These are phyloP conservation scores for Cydia strobilella DNA, from an alignment of 1,140 invertebrate genomes.

Conservation along the genomic window DNA sequence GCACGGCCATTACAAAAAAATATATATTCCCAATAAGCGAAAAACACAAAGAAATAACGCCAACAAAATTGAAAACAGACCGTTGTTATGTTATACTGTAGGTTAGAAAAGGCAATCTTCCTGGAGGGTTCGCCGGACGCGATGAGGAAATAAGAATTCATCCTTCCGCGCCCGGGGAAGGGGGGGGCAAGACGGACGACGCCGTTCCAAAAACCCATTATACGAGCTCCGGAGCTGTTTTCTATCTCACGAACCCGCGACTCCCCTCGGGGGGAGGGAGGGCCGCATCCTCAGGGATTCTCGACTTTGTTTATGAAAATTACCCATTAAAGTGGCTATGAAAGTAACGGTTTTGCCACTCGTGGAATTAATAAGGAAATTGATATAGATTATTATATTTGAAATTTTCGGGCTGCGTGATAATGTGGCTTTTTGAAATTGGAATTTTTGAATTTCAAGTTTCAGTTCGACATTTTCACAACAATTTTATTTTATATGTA, in stretches of 20 bases:
- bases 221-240: constrained; percentile 79
- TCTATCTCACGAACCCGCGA: constrained; percentile 77
- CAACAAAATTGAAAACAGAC: constrained; percentile 78
- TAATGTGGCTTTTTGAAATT: neutral
- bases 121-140: constrained; percentile 75
- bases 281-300: constrained; percentile 58
- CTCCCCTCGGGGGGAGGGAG: constrained; percentile 42
- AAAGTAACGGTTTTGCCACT: constrained; percentile 77
- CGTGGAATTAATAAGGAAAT: constrained; percentile 78
- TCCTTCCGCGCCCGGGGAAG: constrained; percentile 70
- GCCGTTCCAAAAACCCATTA: constrained; percentile 81
- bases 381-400: constrained; percentile 69
- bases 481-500: no score
- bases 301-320: constrained; percentile 79
- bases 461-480: neutral
- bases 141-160: constrained; percentile 81
- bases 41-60: constrained; percentile 59
- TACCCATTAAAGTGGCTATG: constrained; percentile 79
- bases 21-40: constrained; percentile 44
- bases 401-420: constrained; percentile 25
- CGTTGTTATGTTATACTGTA: constrained; percentile 78
- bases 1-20: constrained; percentile 28
- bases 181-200: constrained; percentile 78
- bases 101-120: constrained; percentile 78
- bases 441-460: neutral